These are phyloP conservation scores for Chinchilla lanigera DNA, from an alignment of 2,113 vertebrate species.

Conservation along the genomic window DNA sequence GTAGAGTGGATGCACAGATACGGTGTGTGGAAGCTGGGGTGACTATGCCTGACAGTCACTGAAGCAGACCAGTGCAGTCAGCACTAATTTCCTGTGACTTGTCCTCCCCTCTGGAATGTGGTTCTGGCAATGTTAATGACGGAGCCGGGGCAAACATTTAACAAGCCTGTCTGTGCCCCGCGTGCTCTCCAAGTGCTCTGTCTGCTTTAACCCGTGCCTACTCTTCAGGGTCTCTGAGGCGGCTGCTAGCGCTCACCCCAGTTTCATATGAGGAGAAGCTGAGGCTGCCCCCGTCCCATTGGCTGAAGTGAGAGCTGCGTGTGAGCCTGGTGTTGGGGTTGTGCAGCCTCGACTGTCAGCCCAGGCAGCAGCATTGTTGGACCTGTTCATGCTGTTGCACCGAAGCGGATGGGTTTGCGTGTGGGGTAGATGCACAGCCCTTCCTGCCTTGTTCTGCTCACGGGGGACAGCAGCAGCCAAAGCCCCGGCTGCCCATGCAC, in stretches of 20 bases:
- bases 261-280: neutral
- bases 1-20: neutral
- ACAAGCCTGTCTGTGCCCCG: neutral
- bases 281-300: neutral
- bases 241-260: neutral
- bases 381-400: neutral
- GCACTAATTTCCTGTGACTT: neutral
- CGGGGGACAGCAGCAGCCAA: neutral
- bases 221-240: neutral
- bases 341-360: neutral
- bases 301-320: neutral
- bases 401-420: neutral
- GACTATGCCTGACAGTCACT: neutral
- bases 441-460: fast-evolving
- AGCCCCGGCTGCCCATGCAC: neutral
- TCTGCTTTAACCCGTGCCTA: neutral
- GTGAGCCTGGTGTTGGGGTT: neutral
- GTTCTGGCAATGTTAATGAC: neutral
- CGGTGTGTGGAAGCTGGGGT: neutral
- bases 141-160: neutral
- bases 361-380: neutral
- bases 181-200: fast-evolving
- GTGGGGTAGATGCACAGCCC: fast-evolving
- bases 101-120: neutral
- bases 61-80: neutral